Base-by-base conservation (phyloP, 2,113 vertebrate genomes). In the Callithrix jacchus region DNA sequence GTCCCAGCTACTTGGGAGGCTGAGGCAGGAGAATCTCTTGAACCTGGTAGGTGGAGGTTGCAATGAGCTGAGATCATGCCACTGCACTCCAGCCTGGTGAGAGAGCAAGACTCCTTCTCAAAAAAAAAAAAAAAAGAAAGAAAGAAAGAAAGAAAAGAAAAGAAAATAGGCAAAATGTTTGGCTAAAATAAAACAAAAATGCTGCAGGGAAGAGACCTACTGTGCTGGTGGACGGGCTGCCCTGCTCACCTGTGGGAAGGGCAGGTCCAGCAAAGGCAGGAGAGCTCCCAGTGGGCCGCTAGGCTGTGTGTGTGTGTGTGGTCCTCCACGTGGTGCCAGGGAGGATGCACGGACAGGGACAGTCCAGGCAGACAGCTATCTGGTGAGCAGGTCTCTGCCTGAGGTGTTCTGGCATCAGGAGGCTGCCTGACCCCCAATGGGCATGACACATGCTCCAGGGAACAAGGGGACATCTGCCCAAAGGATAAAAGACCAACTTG, bases 151-250 rank as follows among this genome's bases (percentile, higher is more conserved):
- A 42, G 32, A 16, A 66, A 27, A 2, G 1, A 32, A 61, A 95
- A 54, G 82, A 85, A 93, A 73, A 96, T 3, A 91, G 79, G 37
- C 42, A 83, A 58, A 91, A 95, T 32, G 35, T 86, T 93, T 87
- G 90, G 84, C 87, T 58, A 66, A 84, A 76, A 68, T 89, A 88
- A 85, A 89, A 93, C 0, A 23, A 56, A 82, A 87, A 79, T 84
- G 92, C 76, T 77, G 64, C 87, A 90, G 87, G 94, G n/a, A 73
- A 21, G 80, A 87, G 91, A 88, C 84, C 84, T 90, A 92, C 96
- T 74, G 83, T 92, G 74, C 9, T 47, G 27, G 87, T 54, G 49
- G 89, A 76, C 64, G 47, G 85, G 89, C 32, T 2, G 61, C 49
- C 13, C 61, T 25, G 82, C 37, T 68, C 25, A 76, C 77, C 68